A percentile compares a stretch with the other conserved stretches of the same genome.
Evolutionary conservation across 2,888 invertebrate species (phyloP).

Genomic region (Nomada fucata): DNA sequence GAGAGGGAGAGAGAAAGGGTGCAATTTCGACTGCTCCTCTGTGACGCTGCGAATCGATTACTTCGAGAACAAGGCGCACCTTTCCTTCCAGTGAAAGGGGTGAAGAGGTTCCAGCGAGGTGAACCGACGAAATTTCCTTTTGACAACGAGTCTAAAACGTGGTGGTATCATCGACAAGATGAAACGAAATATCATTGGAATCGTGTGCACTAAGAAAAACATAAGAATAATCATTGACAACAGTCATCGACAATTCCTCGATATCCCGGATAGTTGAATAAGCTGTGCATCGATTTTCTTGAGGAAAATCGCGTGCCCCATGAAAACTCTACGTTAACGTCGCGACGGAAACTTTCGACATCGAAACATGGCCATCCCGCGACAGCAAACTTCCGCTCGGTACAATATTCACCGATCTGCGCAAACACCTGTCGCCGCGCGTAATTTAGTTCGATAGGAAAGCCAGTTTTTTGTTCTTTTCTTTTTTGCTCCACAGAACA

Average conservation of each 20-base stretch:
- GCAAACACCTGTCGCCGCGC: slow-evolving; percentile 51
- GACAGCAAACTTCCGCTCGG: slow-evolving; percentile 23
- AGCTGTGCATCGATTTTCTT: background rate
- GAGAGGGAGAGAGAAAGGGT: slow-evolving; percentile 8
- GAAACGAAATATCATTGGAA: no score
- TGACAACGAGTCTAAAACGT: background rate
- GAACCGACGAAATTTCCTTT: slow-evolving; percentile 22
- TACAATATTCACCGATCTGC: slow-evolving; percentile 44
- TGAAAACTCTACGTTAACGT: background rate
- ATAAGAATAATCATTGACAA: background rate
- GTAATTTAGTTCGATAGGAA: slow-evolving; percentile 55
- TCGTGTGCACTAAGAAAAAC: no score
- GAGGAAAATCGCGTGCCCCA: slow-evolving; percentile 20
- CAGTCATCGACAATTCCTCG: background rate
- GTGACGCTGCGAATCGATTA: slow-evolving; percentile 31
- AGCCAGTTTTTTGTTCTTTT: slow-evolving; percentile 16
- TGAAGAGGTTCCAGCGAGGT: background rate
- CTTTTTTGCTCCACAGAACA: slow-evolving; percentile 7
- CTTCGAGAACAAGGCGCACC: slow-evolving; percentile 6
- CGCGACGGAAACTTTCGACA: background rate
- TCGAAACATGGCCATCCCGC: no score
- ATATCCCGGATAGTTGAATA: no score
- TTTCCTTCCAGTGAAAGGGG: slow-evolving; percentile 18
- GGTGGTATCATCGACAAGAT: no score
- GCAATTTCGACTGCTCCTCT: slow-evolving; percentile 25